These are phyloP conservation scores for Haplochromis burtoni DNA, from an alignment of 2,113 vertebrate species.

Conservation along the genomic window DNA sequence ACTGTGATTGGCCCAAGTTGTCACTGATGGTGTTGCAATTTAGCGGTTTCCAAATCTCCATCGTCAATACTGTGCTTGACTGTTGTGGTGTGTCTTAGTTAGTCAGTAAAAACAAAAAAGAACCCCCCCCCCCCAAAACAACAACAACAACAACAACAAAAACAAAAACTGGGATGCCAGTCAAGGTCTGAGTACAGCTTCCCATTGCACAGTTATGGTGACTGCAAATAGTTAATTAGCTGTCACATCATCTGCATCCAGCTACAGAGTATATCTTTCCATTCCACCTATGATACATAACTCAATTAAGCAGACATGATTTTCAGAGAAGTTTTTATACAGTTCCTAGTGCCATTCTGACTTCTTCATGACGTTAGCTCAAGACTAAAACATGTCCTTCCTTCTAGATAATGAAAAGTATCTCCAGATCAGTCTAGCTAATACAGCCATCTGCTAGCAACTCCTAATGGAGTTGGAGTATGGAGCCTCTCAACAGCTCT, in stretches of 20 bases:
- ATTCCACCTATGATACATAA: background rate
- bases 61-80: background rate
- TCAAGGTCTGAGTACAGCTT: background rate
- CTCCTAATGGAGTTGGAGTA: slow-evolving; percentile 30
- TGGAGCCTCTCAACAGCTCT: slow-evolving; percentile 20
- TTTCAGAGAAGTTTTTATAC: background rate
- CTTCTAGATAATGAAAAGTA: slow-evolving; percentile 35
- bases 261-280: background rate
- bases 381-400: slow-evolving; percentile 15
- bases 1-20: slow-evolving; percentile 31
- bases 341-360: background rate
- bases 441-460: slow-evolving; percentile 39
- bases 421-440: slow-evolving; percentile 16
- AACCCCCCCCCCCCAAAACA: background rate
- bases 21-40: slow-evolving; percentile 27
- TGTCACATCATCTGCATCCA: background rate
- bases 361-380: background rate
- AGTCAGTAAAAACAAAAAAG: background rate
- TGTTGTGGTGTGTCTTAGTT: background rate
- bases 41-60: slow-evolving; percentile 14
- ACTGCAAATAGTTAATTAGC: background rate
- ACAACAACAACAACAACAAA: background rate
- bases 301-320: background rate
- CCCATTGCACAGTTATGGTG: background rate
- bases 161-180: background rate